phyloP scores from a whole-genome alignment of 2,113 vertebrate genomes.

The Menura novaehollandiae region DNA sequence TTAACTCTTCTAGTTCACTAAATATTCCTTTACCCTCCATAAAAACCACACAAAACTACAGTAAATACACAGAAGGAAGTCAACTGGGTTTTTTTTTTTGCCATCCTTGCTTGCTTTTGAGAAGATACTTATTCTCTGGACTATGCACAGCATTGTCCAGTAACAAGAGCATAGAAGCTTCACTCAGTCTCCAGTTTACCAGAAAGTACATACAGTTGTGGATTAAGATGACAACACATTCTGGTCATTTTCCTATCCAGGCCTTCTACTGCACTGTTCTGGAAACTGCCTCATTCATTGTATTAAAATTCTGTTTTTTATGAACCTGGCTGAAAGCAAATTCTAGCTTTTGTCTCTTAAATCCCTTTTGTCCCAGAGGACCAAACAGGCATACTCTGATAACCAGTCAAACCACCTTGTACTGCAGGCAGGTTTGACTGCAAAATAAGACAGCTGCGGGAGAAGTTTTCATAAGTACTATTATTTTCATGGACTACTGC shows the following conservation, averaged over 20 bases:
- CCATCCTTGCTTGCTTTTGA: neutral
- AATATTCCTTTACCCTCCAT: neutral
- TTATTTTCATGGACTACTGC: neutral
- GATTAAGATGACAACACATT: neutral
- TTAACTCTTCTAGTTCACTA: neutral
- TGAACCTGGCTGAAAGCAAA: neutral
- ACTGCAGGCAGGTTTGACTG: neutral
- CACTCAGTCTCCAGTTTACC: neutral
- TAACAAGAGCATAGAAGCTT: neutral
- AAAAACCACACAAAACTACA: neutral
- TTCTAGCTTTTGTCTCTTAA: neutral
- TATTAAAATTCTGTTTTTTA: neutral
- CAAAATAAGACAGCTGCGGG: neutral
- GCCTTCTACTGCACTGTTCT: neutral
- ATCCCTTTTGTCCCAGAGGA: neutral
- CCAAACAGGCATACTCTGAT: neutral
- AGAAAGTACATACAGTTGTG: neutral
- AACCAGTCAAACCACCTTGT: neutral
- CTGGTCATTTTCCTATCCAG: neutral
- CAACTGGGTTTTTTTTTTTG: fast-evolving
- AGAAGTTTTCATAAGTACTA: neutral
- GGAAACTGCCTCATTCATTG: neutral
- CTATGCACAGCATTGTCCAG: neutral
- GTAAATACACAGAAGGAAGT: neutral
- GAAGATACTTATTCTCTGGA: neutral